Evolutionary conservation across 1,140 invertebrate genomes (phyloP).

Genomic region (Pseudomyrmex concolor): DNA sequence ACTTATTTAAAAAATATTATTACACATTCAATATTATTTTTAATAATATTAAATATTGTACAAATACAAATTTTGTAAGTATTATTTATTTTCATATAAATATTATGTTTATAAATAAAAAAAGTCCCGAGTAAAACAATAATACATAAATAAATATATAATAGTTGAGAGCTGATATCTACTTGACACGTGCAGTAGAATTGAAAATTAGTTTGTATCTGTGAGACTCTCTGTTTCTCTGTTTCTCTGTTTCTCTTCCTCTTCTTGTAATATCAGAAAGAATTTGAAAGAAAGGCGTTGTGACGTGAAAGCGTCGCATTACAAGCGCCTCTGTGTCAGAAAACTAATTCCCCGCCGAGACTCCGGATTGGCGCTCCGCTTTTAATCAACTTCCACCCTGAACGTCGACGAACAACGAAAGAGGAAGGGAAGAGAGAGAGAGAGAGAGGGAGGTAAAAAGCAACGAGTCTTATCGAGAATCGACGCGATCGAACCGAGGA

Average conservation of each 20-base stretch:
- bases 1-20: no score
- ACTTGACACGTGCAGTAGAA: no score
- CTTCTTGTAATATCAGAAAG: slow-evolving; percentile 5
- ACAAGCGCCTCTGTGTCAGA: slow-evolving; percentile 26
- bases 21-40: no score
- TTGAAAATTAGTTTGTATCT: no score
- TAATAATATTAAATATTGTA: no score
- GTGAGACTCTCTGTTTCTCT: background rate
- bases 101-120: no score
- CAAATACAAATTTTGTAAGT: no score
- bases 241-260: background rate
- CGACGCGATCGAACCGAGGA: slow-evolving; percentile 75
- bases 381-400: slow-evolving; percentile 69
- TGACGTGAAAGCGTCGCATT: slow-evolving; percentile 36
- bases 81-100: no score
- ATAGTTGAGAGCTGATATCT: no score
- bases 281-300: slow-evolving; percentile 32
- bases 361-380: slow-evolving; percentile 49
- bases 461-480: slow-evolving; percentile 72
- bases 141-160: no score
- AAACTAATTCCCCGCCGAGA: slow-evolving; percentile 53
- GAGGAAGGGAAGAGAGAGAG: background rate
- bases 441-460: slow-evolving; percentile 26
- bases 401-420: slow-evolving; percentile 34
- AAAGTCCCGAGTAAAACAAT: no score